These are phyloP conservation scores for Chloromyia formosa DNA, from an alignment of 2,888 invertebrate genomes.

Conservation along the genomic window DNA sequence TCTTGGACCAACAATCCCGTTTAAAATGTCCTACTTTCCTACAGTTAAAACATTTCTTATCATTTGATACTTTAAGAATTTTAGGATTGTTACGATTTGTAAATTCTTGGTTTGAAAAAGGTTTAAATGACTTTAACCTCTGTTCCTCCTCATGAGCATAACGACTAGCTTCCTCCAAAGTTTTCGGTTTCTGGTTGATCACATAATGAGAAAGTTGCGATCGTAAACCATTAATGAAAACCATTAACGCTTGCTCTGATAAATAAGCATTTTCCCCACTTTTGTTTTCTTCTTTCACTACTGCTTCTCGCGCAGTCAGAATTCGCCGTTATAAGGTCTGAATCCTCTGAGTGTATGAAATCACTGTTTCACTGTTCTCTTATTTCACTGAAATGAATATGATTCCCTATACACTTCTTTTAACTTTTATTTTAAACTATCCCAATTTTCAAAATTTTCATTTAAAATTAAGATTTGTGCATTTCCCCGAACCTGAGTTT, in stretches of 20 bases:
- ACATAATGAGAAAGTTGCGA: not conserved
- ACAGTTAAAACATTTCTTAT: slow-evolving; percentile 12
- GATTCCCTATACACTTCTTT: slow-evolving; percentile 32
- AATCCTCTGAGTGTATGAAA: slow-evolving; percentile 1
- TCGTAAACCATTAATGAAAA: no score
- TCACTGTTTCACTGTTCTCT: slow-evolving; percentile 25
- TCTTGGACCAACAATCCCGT: not conserved
- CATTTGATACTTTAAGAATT: not conserved
- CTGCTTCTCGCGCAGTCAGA: no score
- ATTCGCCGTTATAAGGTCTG: slow-evolving; percentile 1
- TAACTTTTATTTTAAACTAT: not conserved
- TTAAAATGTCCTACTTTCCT: slow-evolving; percentile 4
- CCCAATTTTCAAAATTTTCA: slow-evolving; percentile 29
- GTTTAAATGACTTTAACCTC: not conserved
- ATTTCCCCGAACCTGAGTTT: slow-evolving; percentile 28
- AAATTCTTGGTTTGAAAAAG: not conserved
- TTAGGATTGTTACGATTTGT: not conserved
- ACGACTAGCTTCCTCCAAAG: slow-evolving; percentile 41
- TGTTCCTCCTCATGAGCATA: slow-evolving; percentile 43
- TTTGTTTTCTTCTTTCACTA: no score
- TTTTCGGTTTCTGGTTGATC: slow-evolving; percentile 37
- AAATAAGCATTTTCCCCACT: no score
- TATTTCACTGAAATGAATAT: slow-evolving; percentile 17
- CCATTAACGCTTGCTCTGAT: no score
- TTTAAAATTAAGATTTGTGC: slow-evolving; percentile 38